Evolutionary conservation across 2,113 vertebrate species (phyloP), one percentile per base, ranked within the genome.

Genomic region (Xyliphius kryptos): DNA sequence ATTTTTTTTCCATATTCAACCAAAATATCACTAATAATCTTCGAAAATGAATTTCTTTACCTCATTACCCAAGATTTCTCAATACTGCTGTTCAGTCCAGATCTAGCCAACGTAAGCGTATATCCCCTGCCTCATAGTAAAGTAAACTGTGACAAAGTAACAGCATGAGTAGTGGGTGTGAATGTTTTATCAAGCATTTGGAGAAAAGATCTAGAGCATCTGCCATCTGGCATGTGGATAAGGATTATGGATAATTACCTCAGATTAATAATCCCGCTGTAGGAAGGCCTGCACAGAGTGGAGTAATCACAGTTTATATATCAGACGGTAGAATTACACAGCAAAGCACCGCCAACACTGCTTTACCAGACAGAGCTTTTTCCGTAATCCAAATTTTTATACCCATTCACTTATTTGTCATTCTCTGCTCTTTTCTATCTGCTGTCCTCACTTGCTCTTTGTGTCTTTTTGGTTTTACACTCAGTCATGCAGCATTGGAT

Each of bases 221-320:
- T 26, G 69, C 64, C 73, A 74, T 74, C 61, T 71, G 66, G 56
- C 36, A 12, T 21, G 15, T 48, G 56, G 61, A 68, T 48, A 48
- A 36, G 63, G 68, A 74, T 71, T 74, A 65, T 1, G 41, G 53
- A 56, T 74, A 74, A 74, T 74, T 74, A 60, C 54, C 67, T 52
- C 21, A 38, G 73, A 65, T 71, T 68, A 68, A 74, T 69, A 74
- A 74, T 74, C 48, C 48, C 37, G 26, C 66, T 61, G 38, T 12
- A 60, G 6, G 22, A 52, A 47, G 37, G 53, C 43, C 46, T 13
- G 56, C 21, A 47, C 21, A 37, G 57, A 66, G 48, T 16, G 40
- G 58, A 53, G 46, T 51, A 63, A 66, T 71, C 71, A 69, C 66
- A 43, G 55, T 6, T 49, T 57, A 46, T 59, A 50, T 50, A 15